Evolutionary conservation across 1,140 invertebrate species (phyloP).

Genomic region (Conopomorpha cramerella): DNA sequence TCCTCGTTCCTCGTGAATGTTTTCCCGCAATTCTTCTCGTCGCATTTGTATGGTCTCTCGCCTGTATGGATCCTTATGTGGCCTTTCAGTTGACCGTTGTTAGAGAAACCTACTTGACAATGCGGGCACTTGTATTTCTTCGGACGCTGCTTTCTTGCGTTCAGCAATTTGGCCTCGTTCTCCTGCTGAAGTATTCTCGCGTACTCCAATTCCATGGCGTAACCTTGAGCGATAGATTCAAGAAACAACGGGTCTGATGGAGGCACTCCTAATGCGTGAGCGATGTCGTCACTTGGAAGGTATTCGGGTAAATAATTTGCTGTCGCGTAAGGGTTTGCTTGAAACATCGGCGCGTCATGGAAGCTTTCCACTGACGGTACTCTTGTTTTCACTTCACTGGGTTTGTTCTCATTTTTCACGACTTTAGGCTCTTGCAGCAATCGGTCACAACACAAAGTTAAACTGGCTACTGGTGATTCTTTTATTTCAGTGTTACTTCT

Average conservation of each 20-base stretch:
- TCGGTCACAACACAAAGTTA: constrained; percentile 36
- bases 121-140: constrained; percentile 89
- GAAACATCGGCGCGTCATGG: background rate
- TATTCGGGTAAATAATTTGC: constrained; percentile 35
- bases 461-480: constrained; percentile 31
- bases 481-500: constrained; percentile 1
- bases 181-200: constrained; percentile 68
- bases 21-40: constrained; percentile 81
- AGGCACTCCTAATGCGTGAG: constrained; percentile 52
- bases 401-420: constrained; percentile 9
- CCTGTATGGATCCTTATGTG: constrained; percentile 92
- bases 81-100: constrained; percentile 90
- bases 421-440: constrained; percentile 23
- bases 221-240: constrained; percentile 61
- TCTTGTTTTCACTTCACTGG: constrained; percentile 6
- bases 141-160: constrained; percentile 76
- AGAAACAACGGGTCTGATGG: constrained; percentile 54
- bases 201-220: constrained; percentile 69
- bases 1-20: constrained; percentile 94
- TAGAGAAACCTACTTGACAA: constrained; percentile 88
- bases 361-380: constrained; percentile 6
- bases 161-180: constrained; percentile 65
- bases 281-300: constrained; percentile 41
- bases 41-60: constrained; percentile 87
- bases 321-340: constrained; percentile 13